Evolutionary conservation across 2,113 vertebrate species (phyloP).

Genomic region (Parus major): DNA sequence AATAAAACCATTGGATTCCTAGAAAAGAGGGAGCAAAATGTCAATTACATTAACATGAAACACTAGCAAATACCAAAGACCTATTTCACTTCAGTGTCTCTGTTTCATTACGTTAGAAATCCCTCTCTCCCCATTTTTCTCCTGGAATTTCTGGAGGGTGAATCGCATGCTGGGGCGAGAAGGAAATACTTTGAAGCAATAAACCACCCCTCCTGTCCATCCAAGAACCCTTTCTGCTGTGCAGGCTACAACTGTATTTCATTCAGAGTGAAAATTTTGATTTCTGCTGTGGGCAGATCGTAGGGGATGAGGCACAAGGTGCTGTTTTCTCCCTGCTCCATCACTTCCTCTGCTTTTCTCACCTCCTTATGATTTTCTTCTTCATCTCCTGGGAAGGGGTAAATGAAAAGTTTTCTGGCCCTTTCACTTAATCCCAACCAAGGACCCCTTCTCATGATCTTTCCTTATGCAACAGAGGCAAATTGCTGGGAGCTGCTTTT

Average conservation of each 20-base stretch:
- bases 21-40: neutral
- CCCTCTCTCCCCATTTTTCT: neutral
- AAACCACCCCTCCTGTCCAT: neutral
- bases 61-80: neutral
- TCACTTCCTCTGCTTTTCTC: neutral
- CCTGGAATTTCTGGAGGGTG: neutral
- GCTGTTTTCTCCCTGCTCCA: neutral
- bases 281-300: neutral
- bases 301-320: neutral
- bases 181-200: neutral
- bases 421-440: neutral
- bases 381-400: neutral
- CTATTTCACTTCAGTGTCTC: neutral
- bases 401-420: neutral
- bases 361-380: neutral
- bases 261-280: neutral
- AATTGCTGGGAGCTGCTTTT: neutral
- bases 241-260: neutral
- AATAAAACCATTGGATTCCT: neutral
- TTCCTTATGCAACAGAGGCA: neutral
- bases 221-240: neutral
- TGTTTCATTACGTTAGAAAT: neutral
- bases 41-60: neutral
- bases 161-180: neutral
- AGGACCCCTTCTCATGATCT: accelerated